A percentile compares a stretch with the other conserved stretches of the same genome.
Conservation (phyloP, 30 jellyfish, hydroid and myxozoan species). For the Hydractinia symbiolongicarpus region DNA sequence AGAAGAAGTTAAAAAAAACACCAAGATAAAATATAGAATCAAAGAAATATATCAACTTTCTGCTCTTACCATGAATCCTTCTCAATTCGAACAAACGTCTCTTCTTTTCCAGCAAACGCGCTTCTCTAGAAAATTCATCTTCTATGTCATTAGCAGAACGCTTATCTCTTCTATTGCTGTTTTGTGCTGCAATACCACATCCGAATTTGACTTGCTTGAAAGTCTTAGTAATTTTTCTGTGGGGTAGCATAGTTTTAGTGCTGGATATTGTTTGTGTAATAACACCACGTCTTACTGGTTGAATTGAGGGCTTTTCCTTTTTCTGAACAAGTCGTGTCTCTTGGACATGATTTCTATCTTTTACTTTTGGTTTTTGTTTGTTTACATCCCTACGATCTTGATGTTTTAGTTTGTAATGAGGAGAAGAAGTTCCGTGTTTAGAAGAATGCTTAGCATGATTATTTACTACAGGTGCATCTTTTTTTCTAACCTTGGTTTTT, state of each 20-base stretch:
- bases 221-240: background rate
- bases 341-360: background rate
- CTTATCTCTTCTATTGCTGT: background rate
- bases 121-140: slow-evolving; percentile 69
- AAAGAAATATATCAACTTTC: too few relatives aligned
- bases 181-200: slow-evolving; percentile 27
- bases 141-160: slow-evolving; percentile 41
- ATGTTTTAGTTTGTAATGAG: background rate
- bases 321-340: background rate
- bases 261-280: slow-evolving; percentile 19
- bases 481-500: slow-evolving; percentile 15
- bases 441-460: slow-evolving; percentile 4
- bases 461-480: background rate
- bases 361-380: background rate
- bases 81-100: slow-evolving; percentile 50
- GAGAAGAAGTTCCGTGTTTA: background rate
- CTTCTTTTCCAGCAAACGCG: slow-evolving; percentile 52
- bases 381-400: background rate
- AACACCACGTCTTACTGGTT: slow-evolving; percentile 31
- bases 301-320: background rate
- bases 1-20: too few relatives aligned
- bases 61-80: slow-evolving; percentile 26
- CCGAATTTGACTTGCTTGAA: background rate
- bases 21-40: too few relatives aligned
- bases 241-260: background rate